phyloP scores from a whole-genome alignment of 2,797 vertebrate genomes.

The Rhynchonycteris naso region DNA sequence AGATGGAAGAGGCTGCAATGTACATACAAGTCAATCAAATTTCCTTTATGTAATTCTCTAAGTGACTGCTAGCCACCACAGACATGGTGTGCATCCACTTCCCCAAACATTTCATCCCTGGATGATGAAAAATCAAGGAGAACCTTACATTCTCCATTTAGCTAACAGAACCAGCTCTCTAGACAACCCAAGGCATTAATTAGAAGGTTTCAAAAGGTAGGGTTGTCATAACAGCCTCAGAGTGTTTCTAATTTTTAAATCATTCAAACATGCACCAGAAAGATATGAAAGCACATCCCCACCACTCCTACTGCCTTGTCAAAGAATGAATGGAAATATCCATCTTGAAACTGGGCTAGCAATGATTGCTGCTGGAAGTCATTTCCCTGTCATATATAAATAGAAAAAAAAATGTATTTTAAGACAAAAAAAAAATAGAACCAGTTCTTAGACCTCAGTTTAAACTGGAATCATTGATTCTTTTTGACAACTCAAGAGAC shows the following conservation, averaged over 20 bases:
- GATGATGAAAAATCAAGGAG: conserved; percentile 71
- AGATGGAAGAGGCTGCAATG: neutral
- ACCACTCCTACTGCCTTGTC: conserved; percentile 62
- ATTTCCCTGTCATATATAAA: conserved; percentile 80
- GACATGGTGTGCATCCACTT: conserved; percentile 69
- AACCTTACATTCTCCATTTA: conserved; percentile 73
- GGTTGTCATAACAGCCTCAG: conserved; percentile 82
- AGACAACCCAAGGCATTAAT: conserved; percentile 84
- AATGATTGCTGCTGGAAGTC: conserved; percentile 69
- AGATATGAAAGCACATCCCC: conserved; percentile 65
- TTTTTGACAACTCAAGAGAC: conserved; percentile 64
- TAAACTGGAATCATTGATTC: conserved; percentile 74
- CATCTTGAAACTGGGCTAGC: conserved; percentile 58
- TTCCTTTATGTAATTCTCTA: neutral
- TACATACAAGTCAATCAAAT: conserved; percentile 41
- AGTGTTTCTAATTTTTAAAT: conserved; percentile 80
- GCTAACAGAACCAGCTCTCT: conserved; percentile 72
- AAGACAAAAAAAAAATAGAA: conserved; percentile 64
- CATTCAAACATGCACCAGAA: conserved; percentile 76
- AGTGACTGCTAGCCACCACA: conserved; percentile 16
- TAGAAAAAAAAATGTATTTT: conserved; percentile 65
- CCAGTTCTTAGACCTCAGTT: conserved; percentile 64
- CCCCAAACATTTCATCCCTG: conserved; percentile 63
- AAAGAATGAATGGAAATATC: conserved; percentile 72
- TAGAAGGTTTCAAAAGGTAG: conserved; percentile 83